These are phyloP conservation scores for Calameuta idolon DNA, from an alignment of 2,888 invertebrate species.

Conservation along the genomic window DNA sequence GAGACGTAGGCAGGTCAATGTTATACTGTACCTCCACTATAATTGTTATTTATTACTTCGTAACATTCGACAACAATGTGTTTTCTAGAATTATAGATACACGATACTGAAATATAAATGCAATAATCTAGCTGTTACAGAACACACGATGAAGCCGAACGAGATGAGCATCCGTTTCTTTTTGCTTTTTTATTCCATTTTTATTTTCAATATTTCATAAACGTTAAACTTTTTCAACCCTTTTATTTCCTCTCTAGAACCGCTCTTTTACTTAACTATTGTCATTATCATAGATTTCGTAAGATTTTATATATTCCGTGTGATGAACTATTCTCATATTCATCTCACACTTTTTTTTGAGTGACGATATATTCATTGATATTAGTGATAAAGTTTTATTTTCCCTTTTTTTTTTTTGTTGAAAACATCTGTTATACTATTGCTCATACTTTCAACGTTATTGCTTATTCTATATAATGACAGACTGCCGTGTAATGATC, in stretches of 20 bases:
- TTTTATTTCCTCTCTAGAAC: slow-evolving; percentile 29
- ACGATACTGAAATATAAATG: slow-evolving; percentile 40
- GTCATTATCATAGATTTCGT: slow-evolving; percentile 22
- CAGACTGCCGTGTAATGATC: background rate
- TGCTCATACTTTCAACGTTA: background rate
- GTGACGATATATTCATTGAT: background rate
- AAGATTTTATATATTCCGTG: background rate
- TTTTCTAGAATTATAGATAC: slow-evolving; percentile 37
- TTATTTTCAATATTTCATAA: slow-evolving; percentile 21
- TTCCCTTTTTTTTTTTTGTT: background rate
- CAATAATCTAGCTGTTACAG: slow-evolving; percentile 48
- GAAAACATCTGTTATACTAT: background rate
- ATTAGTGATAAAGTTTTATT: slow-evolving; percentile 6
- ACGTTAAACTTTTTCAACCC: slow-evolving; percentile 25
- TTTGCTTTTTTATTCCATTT: slow-evolving; percentile 21
- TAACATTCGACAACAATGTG: slow-evolving; percentile 54
- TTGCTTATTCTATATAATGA: background rate
- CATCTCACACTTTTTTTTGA: background rate
- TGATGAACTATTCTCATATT: background rate
- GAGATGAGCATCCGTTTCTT: slow-evolving; percentile 17
- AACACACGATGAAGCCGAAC: slow-evolving; percentile 39
- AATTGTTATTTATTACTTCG: slow-evolving; percentile 65
- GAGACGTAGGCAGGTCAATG: slow-evolving; percentile 64
- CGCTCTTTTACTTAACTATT: slow-evolving; percentile 34
- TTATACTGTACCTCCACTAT: slow-evolving; percentile 62